These are phyloP conservation scores for Sabatieria punctata DNA, from an alignment of 2,888 invertebrate genomes.

Conservation along the genomic window DNA sequence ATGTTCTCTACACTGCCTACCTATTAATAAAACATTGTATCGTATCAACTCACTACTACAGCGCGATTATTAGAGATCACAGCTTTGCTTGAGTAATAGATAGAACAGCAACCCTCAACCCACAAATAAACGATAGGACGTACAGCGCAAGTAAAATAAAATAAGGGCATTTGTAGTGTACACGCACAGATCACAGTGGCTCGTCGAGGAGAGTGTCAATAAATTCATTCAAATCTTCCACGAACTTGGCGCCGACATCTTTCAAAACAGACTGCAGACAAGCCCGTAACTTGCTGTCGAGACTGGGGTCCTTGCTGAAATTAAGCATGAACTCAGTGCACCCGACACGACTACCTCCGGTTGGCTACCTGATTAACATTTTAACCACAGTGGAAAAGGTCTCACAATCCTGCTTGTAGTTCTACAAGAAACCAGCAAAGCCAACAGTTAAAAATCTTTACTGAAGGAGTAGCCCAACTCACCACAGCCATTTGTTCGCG, in stretches of 20 bases:
- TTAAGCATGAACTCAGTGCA: background rate
- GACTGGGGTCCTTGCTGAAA: constrained; percentile 15
- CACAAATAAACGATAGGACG: no score
- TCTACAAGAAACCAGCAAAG: constrained; percentile 8
- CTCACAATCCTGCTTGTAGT: constrained; percentile 22
- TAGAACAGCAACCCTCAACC: no score
- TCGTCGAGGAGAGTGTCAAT: constrained; percentile 3
- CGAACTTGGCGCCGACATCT: constrained; percentile 23
- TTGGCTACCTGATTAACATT: constrained; percentile 19
- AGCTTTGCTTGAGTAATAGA: no score
- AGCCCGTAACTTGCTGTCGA: constrained; percentile 17
- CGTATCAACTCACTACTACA: no score
- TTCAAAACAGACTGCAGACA: constrained; percentile 20
- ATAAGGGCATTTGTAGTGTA: no score
- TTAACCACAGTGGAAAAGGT: constrained; percentile 23
- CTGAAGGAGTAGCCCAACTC: no score
- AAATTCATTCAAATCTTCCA: constrained; percentile 14
- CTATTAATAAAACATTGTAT: no score
- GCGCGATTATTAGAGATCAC: no score
- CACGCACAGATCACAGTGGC: no score
- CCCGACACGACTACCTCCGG: constrained; percentile 10
- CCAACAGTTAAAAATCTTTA: constrained; percentile 1
- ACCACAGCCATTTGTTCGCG: no score
- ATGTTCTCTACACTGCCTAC: no score
- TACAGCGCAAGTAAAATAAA: no score